Conservation (phyloP, 2,797 vertebrate genomes). For the Characodon lateralis region DNA sequence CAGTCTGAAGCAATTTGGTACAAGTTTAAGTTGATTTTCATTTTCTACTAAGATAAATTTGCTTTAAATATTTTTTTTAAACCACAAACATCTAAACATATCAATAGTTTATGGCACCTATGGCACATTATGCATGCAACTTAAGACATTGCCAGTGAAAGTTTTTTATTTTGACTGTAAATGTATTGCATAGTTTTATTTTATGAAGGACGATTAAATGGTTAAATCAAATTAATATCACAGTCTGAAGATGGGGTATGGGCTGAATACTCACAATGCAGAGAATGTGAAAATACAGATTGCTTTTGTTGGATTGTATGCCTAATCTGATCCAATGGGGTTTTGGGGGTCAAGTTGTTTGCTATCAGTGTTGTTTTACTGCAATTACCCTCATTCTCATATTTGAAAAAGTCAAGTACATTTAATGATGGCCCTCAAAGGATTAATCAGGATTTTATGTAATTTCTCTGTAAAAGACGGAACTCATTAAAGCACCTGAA, state of each 20-base stretch:
- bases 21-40: not conserved
- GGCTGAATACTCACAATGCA: no score
- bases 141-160: not conserved
- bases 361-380: slow-evolving; percentile 7
- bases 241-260: no score
- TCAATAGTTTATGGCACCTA: not conserved
- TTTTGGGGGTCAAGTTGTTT: not conserved
- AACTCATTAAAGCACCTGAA: not conserved
- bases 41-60: not conserved
- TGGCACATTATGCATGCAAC: not conserved
- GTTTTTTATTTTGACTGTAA: not conserved
- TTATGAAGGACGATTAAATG: no score
- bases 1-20: not conserved
- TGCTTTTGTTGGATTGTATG: no score
- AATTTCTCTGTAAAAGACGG: not conserved
- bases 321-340: no score
- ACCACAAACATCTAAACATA: not conserved
- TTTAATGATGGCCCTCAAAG: not conserved
- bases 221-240: no score
- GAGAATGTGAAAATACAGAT: no score
- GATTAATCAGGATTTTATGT: not conserved
- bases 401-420: slow-evolving; percentile 8
- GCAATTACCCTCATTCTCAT: not conserved
- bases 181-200: no score
- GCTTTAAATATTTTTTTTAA: not conserved